phyloP scores from a whole-genome alignment of 2,888 invertebrate genomes.

The Eulithis testata region DNA sequence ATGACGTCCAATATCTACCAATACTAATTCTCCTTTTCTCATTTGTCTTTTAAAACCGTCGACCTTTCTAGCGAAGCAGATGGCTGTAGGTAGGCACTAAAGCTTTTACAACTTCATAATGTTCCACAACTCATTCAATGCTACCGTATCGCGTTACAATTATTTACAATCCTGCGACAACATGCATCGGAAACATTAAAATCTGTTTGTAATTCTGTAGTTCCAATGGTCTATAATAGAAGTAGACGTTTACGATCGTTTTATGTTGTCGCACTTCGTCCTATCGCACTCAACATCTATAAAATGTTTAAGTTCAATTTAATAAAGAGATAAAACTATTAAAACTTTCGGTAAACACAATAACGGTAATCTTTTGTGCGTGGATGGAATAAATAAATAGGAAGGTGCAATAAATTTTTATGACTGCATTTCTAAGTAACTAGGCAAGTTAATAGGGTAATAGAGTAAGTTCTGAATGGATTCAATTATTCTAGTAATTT shows the following conservation, averaged over 20 bases:
- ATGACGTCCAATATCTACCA: too few species aligned
- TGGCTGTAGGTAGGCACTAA: constrained; percentile 6
- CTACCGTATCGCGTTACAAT: constrained; percentile 24
- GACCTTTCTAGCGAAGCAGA: neutral
- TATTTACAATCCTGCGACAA: neutral
- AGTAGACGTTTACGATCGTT: constrained; percentile 40
- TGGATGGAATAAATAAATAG: constrained; percentile 4
- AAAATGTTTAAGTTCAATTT: constrained; percentile 40
- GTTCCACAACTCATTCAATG: constrained; percentile 10
- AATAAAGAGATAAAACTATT: constrained; percentile 37
- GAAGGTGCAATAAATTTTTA: constrained; percentile 21
- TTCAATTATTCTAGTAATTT: constrained; percentile 65
- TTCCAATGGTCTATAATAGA: constrained; percentile 11
- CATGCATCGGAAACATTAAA: constrained; percentile 32
- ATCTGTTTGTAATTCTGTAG: constrained; percentile 24
- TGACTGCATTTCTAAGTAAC: constrained; percentile 31
- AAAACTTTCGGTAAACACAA: constrained; percentile 23
- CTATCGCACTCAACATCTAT: constrained; percentile 28
- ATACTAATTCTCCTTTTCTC: too few species aligned
- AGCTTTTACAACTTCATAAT: constrained; percentile 28
- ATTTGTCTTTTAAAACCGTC: too few species aligned
- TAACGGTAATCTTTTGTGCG: constrained; percentile 10
- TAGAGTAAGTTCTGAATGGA: constrained; percentile 58
- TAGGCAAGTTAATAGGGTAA: constrained; percentile 46
- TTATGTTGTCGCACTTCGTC: constrained; percentile 40